Percentiles rank a stretch among this genome's conserved stretches.
phyloP scores from a whole-genome alignment of 1,140 invertebrate species.

The Rhagoletis pomonella region DNA sequence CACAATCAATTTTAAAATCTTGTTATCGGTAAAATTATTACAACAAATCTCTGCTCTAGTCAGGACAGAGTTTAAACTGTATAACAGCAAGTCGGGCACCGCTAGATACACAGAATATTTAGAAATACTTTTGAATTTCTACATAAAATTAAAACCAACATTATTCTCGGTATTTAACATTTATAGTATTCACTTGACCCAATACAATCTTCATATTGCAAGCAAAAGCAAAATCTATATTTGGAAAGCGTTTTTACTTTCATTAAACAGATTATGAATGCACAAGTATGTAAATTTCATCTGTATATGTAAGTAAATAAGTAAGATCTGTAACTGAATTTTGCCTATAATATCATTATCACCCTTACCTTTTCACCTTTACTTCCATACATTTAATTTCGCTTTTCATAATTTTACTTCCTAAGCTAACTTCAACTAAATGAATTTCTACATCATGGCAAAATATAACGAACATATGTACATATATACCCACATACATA shows the following conservation, averaged over 20 bases:
- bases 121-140: too few species aligned
- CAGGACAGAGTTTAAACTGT: too few species aligned
- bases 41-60: too few species aligned
- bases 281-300: neutral
- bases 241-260: neutral
- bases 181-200: conserved; percentile 26
- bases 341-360: neutral
- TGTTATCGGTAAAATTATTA: too few species aligned
- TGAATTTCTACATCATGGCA: neutral
- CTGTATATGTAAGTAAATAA: neutral
- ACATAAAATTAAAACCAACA: too few species aligned
- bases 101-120: too few species aligned
- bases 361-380: neutral
- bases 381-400: neutral
- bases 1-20: too few species aligned
- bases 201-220: neutral
- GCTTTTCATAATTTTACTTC: neutral
- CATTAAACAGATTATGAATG: neutral
- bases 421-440: neutral
- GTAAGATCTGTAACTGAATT: neutral
- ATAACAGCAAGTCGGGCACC: too few species aligned
- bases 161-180: neutral
- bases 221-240: neutral
- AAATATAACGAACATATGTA: neutral
- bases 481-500: neutral